phyloP scores from a whole-genome alignment of 1,140 invertebrate species.

The Grapholita molesta region DNA sequence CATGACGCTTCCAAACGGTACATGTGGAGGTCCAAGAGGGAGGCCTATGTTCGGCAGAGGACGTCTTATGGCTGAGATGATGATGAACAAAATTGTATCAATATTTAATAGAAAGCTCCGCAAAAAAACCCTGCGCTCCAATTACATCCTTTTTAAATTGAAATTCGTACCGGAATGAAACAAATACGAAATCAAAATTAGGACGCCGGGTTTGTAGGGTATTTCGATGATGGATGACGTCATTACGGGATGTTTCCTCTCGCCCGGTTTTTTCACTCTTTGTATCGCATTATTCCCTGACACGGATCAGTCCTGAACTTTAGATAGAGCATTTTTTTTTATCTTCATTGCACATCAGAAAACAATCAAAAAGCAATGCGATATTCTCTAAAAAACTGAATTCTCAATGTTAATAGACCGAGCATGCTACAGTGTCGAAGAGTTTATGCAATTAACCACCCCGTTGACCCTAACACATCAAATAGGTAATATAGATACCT shows the following conservation, averaged over 20 bases:
- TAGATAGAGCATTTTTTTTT: not conserved
- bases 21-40: too few relatives aligned
- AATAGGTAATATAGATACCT: too few relatives aligned
- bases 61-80: too few relatives aligned
- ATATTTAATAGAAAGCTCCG: too few relatives aligned
- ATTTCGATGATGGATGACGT: constrained; percentile 38
- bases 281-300: constrained; percentile 28
- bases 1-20: too few relatives aligned
- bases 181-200: constrained; percentile 4
- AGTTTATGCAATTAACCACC: too few relatives aligned
- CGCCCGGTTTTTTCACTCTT: constrained; percentile 27
- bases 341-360: not conserved
- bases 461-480: too few relatives aligned
- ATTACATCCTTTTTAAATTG: not conserved
- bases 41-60: too few relatives aligned
- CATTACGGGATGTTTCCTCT: constrained; percentile 29
- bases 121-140: too few relatives aligned
- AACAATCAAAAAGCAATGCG: not conserved
- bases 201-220: not conserved
- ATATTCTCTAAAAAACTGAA: not conserved
- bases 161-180: not conserved
- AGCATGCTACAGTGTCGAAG: too few relatives aligned
- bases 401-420: too few relatives aligned
- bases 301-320: not conserved
- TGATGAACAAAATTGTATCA: too few relatives aligned